Base-by-base conservation (phyloP, 2,888 invertebrate genomes). In the Lacanobia wlatinum region DNA sequence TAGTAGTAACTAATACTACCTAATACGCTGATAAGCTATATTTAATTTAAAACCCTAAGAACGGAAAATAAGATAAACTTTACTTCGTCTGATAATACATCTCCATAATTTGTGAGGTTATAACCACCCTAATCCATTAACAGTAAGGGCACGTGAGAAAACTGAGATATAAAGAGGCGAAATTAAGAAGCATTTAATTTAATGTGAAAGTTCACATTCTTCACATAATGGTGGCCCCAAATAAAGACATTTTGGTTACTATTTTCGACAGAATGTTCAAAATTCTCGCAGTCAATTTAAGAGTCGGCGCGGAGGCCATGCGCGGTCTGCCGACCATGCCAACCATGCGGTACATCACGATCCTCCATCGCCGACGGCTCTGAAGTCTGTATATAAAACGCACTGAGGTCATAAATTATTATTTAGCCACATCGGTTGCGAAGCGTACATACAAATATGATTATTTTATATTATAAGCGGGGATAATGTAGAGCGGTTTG, bases 351-450 rank as follows among this genome's bases (percentile, higher is more conserved):
- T 66, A 84, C 81, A 85, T 90, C 92, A 91, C 89, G 92, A 91
- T 83, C 83, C 77, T 68, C 72, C 73, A 83, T 78, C 73, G 89
- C 91, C 89, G 63, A 76, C 74, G 88, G 92, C 89, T 84, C 82
- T 84, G 80, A 70, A 82, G 21, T 38, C 14, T 84, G 77, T 65
- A 82, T 86, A 86, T 88, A 86, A 87, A 87, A 89, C 85, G 87
- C 79, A 88, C 84, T 83, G 87, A 89, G 88, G 84, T 88, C 88
- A 89, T 92, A 89, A 90, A 91, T 91, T 89, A 91, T 91, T 89
- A 90, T 90, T 89, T 88, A 85, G 87, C 89, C 82, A 87, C 86
- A 87, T 88, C 85, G 84, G 80, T 82, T 86, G 83, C 74, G 84
- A 86, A 86, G 79, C 88, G 84, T 84, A 88, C 87, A 88, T 89